Evolutionary conservation across 2,888 invertebrate genomes (phyloP).

Genomic region (Leucania comma): DNA sequence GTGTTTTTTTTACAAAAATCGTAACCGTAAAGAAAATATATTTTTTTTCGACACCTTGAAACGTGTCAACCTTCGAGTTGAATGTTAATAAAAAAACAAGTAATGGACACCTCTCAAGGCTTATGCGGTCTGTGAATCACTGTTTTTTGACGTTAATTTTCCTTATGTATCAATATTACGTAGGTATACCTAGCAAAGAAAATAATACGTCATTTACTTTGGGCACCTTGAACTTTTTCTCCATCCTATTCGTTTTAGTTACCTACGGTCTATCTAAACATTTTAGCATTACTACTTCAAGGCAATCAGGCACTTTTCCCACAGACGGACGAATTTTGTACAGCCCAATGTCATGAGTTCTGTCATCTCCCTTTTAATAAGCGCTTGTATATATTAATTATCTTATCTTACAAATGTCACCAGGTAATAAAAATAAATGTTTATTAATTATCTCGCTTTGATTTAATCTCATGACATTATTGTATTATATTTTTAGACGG

Average conservation of each 20-base stretch:
- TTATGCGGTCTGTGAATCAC: constrained; percentile 51
- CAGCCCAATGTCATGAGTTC: too few relatives aligned
- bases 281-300: neutral
- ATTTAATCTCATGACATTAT: too few relatives aligned
- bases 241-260: too few relatives aligned
- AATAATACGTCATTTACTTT: neutral
- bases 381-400: too few relatives aligned
- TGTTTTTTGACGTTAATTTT: constrained; percentile 39
- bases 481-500: too few relatives aligned
- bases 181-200: constrained; percentile 14
- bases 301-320: neutral
- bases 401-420: too few relatives aligned
- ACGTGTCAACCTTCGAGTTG: constrained; percentile 55
- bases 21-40: constrained; percentile 36
- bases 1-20: constrained; percentile 39
- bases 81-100: constrained; percentile 55
- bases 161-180: constrained; percentile 33
- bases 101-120: constrained; percentile 54
- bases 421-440: too few relatives aligned
- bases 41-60: constrained; percentile 30
- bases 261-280: neutral
- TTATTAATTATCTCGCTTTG: too few relatives aligned
- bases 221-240: neutral
- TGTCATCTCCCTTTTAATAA: too few relatives aligned
- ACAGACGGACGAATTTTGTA: neutral